A percentile compares a stretch with the other conserved stretches of the same genome.
Evolutionary conservation across 35 echinoderm and acorn worm species (phyloP).

Genomic region (Lytechinus variegatus): DNA sequence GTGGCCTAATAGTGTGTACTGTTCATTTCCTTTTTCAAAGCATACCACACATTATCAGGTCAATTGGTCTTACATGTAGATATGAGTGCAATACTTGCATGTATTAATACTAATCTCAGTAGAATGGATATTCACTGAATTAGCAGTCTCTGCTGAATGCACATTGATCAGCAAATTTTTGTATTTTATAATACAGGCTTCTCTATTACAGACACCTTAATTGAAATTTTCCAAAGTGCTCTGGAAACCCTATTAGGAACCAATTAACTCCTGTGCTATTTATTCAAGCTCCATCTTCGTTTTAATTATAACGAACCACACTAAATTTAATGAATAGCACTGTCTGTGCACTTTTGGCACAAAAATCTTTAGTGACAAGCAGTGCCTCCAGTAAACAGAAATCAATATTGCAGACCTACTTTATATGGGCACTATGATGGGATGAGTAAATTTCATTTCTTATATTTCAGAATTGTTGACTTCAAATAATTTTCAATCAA

Average conservation of each 20-base stretch:
- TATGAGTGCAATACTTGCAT: too few species aligned
- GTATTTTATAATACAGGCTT: too few species aligned
- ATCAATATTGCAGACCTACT: neutral
- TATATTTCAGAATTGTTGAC: too few species aligned
- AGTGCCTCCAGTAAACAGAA: neutral
- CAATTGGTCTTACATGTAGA: too few species aligned
- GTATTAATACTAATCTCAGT: too few species aligned
- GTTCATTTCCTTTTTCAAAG: too few species aligned
- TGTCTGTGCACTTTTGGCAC: neutral
- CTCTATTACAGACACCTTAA: neutral
- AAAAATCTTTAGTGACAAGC: neutral
- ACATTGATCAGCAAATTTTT: too few species aligned
- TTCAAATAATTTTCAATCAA: neutral
- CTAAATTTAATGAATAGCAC: neutral
- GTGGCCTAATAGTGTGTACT: too few species aligned
- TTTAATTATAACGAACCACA: neutral
- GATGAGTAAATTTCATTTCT: neutral
- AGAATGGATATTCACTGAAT: too few species aligned
- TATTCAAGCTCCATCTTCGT: neutral
- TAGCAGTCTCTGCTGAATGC: too few species aligned
- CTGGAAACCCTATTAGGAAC: neutral
- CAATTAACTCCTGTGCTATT: slow-evolving; percentile 12
- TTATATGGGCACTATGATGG: neutral
- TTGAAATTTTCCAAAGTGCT: neutral
- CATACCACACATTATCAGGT: too few species aligned